These are phyloP conservation scores for Dermolepida albohirtum DNA, from an alignment of 2,888 invertebrate species.

Conservation along the genomic window DNA sequence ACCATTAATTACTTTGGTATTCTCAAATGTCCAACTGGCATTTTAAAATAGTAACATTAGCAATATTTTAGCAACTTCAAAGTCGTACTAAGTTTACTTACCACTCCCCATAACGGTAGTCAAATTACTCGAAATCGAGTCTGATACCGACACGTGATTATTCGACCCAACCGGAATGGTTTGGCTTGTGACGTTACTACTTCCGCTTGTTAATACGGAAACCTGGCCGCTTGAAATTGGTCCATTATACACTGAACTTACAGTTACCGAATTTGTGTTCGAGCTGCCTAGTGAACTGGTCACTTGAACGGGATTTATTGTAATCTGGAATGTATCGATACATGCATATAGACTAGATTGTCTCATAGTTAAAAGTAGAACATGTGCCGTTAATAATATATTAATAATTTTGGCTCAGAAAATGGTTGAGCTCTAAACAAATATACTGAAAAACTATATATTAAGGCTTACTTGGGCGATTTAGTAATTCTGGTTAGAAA, in stretches of 20 bases:
- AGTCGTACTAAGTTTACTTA: slow-evolving; percentile 21
- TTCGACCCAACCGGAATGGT: slow-evolving; percentile 60
- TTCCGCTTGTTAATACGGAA: slow-evolving; percentile 59
- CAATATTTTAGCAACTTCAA: too few species aligned
- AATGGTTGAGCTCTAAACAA: too few species aligned
- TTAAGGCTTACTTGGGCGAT: too few species aligned
- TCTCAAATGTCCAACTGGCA: too few species aligned
- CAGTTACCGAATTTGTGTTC: slow-evolving; percentile 58
- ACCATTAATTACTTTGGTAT: too few species aligned
- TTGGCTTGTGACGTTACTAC: slow-evolving; percentile 58
- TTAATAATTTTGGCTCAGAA: too few species aligned
- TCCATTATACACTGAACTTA: slow-evolving; percentile 62
- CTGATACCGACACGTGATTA: slow-evolving; percentile 56
- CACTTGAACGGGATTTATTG: slow-evolving; percentile 48
- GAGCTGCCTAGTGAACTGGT: slow-evolving; percentile 43
- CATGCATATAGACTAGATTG: too few species aligned
- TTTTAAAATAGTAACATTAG: too few species aligned
- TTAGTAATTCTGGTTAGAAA: too few species aligned
- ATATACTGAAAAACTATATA: too few species aligned
- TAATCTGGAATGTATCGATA: slow-evolving; percentile 35
- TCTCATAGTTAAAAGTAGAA: too few species aligned
- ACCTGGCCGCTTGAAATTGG: slow-evolving; percentile 61
- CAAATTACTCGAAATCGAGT: slow-evolving; percentile 52
- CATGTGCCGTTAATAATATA: too few species aligned
- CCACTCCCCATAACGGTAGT: slow-evolving; percentile 53